Percentiles rank a stretch among this genome's conserved stretches.
Conservation (phyloP, 2,888 invertebrate genomes). For the Drosophila paracracens region DNA sequence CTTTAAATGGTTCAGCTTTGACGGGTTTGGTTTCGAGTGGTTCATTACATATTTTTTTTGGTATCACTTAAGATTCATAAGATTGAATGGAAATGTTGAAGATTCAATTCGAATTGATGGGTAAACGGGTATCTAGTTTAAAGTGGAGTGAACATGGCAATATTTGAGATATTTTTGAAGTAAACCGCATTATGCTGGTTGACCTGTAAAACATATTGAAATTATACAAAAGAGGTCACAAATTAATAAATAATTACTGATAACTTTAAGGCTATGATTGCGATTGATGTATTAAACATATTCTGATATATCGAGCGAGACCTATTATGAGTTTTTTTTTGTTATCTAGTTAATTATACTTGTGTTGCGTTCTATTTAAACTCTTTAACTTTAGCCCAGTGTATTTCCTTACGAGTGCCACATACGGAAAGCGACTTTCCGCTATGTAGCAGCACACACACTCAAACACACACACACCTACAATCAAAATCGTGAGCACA, state of each 20-base stretch:
- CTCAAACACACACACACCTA: conserved; percentile 21
- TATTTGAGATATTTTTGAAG: background rate
- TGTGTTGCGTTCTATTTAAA: conserved; percentile 8
- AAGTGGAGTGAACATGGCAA: background rate
- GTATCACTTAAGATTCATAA: conserved; percentile 13
- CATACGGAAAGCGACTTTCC: conserved; percentile 51
- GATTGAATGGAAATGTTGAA: conserved; percentile 9
- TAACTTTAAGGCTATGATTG: background rate
- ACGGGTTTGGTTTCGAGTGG: background rate
- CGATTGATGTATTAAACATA: background rate
- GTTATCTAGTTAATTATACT: background rate
- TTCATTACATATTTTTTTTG: conserved; percentile 14
- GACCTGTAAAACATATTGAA: background rate
- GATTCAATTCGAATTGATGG: background rate
- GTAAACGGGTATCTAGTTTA: background rate
- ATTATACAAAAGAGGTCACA: background rate
- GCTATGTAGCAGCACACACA: conserved; percentile 52
- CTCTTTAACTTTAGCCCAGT: conserved; percentile 39
- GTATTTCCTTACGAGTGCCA: conserved; percentile 43
- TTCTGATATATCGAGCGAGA: background rate
- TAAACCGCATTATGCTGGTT: background rate
- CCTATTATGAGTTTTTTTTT: background rate
- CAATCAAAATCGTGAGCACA: conserved; percentile 11
- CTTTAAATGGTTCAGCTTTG: conserved; percentile 30
- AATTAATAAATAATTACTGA: background rate